Conservation (phyloP, 2,888 invertebrate species). For the Nasonovia ribisnigri region DNA sequence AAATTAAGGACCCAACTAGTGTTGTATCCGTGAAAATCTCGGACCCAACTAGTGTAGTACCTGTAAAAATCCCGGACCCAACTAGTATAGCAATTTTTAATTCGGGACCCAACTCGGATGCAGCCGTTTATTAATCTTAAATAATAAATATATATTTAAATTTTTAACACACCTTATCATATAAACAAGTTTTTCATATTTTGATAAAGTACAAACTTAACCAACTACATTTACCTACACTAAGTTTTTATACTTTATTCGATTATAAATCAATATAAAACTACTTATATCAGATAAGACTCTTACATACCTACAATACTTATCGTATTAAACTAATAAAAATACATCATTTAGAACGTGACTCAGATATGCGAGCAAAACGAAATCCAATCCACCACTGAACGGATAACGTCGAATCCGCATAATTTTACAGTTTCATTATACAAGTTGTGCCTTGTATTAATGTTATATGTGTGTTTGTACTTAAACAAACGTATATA, state of each 20-base stretch:
- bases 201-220: not conserved
- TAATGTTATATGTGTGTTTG: not conserved
- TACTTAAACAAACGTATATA: constrained; percentile 14
- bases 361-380: constrained; percentile 14
- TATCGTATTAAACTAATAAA: constrained; percentile 28
- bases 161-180: not conserved
- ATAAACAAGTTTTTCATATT: not conserved
- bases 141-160: not conserved
- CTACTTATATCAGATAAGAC: not conserved
- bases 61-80: no score
- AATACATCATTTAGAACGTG: constrained; percentile 48
- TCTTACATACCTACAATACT: not conserved
- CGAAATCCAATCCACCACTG: constrained; percentile 50
- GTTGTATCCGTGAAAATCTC: no score
- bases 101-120: no score
- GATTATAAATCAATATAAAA: not conserved
- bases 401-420: constrained; percentile 52
- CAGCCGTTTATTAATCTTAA: no score
- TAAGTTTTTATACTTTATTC: not conserved
- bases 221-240: not conserved
- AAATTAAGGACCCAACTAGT: no score
- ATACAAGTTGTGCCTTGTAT: constrained; percentile 45
- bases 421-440: constrained; percentile 63
- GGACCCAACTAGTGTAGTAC: no score
- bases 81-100: no score